phyloP scores from a whole-genome alignment of 2,113 vertebrate genomes.

The Bolborhynchus lineola region DNA sequence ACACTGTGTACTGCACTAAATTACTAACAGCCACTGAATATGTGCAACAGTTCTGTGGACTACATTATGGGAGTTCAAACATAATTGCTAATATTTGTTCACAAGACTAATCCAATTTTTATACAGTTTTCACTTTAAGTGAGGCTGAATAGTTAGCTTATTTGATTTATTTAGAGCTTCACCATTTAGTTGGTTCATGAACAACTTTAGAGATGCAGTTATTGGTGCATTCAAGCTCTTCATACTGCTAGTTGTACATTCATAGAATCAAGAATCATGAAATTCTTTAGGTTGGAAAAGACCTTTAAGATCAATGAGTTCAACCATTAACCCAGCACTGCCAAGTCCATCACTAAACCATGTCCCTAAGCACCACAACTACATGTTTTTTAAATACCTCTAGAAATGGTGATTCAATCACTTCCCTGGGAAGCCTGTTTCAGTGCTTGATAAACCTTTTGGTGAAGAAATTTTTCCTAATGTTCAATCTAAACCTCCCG shows the following conservation, averaged over 20 bases:
- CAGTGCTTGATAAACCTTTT: not conserved
- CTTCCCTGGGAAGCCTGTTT: not conserved
- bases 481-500: not conserved
- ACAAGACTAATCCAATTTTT: not conserved
- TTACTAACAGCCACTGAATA: not conserved
- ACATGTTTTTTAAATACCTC: not conserved
- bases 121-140: not conserved
- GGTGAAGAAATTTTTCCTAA: not conserved
- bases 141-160: not conserved
- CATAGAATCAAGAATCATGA: not conserved
- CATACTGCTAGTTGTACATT: rapidly evolving
- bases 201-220: not conserved
- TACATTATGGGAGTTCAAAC: not conserved
- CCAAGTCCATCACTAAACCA: not conserved
- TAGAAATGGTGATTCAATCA: not conserved
- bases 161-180: not conserved
- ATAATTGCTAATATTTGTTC: not conserved
- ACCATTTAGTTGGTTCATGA: not conserved
- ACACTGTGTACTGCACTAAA: not conserved
- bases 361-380: not conserved
- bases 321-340: not conserved
- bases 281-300: not conserved
- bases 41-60: not conserved
- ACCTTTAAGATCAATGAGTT: not conserved
- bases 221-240: not conserved